Evolutionary conservation across 2,113 vertebrate species (phyloP), one percentile per base, ranked within the genome.

Genomic region (Hemiprocne comata): DNA sequence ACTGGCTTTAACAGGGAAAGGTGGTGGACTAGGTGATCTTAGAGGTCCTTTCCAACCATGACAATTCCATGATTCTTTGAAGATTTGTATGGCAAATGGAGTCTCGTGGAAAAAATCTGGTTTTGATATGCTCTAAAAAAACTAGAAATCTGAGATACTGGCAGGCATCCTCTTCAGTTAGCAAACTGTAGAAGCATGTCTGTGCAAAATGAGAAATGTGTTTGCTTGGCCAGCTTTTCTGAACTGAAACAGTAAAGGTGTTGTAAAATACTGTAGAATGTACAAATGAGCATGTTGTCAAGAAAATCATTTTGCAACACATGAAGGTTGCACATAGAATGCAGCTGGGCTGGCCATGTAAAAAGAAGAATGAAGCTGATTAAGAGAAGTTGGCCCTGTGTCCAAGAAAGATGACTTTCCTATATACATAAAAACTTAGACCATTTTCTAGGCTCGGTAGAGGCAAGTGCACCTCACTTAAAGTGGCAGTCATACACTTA

Each of bases 191-290:
- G 79, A 79, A 83, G 36, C 46, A 25, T 38, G 64, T 80, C 82
- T 80, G 33, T 91, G 67, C 64, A 70, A 86, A 94, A 83, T 55
- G n/a, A 58, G 74, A 90, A 78, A n/a, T 84, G 13, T 55, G 34
- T 89, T 85, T 93, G 65, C 78, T 91, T 78, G 77, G 67, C 62
- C 74, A 66, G 26, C 69, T 69, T 83, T 60, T 89, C 70, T 95
- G 57, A 84, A 61, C 25, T 61, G 76, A 78, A 77, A 81, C 50
- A 36, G 31, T 77, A 17, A 69, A 85, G 62, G 62, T 51, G 54
- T 11, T 81, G 54, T 84, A 72, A 81, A 86, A 75, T 78, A 31
- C 40, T 72, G 55, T 18, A 77, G 58, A 80, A 61, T 21, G 23
- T 79, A 40, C 46, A 71, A 70, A 67, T 72, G 73, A 87, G 12